Evolutionary conservation across 2,797 vertebrate species (phyloP).

Genomic region (Artibeus lituratus): DNA sequence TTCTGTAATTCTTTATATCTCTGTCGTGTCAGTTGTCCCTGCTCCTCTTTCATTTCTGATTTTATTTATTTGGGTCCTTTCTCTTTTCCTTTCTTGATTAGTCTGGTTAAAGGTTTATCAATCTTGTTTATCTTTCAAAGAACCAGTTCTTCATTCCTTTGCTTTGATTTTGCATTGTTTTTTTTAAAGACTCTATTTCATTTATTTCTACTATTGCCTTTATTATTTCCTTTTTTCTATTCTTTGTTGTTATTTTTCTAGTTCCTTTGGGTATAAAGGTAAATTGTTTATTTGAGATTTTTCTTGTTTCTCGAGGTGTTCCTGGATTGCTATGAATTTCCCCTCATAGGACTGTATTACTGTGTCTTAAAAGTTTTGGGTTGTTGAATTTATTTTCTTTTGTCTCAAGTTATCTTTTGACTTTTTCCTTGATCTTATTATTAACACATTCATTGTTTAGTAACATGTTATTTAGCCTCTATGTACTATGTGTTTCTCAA

Average conservation of each 20-base stretch:
- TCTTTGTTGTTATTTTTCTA: not conserved
- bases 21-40: not conserved
- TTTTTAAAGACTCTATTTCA: not conserved
- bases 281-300: not conserved
- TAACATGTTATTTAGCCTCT: not conserved
- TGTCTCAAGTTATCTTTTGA: not conserved
- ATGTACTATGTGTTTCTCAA: not conserved
- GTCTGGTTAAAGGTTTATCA: not conserved
- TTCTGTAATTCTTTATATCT: not conserved
- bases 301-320: not conserved
- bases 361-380: not conserved
- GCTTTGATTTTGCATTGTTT: not conserved
- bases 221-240: not conserved
- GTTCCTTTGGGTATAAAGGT: not conserved
- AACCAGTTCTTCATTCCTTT: not conserved
- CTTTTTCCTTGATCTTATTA: not conserved
- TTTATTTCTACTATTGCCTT: not conserved
- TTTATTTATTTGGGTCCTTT: not conserved
- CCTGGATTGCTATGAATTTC: not conserved
- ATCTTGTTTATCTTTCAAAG: not conserved
- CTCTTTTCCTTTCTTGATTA: not conserved
- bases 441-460: not conserved
- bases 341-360: not conserved
- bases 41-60: not conserved
- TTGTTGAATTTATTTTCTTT: not conserved